Percentiles rank a stretch among this genome's conserved stretches.
Evolutionary conservation across 2,888 invertebrate genomes (phyloP).

Genomic region (Pantelozetes paolii): DNA sequence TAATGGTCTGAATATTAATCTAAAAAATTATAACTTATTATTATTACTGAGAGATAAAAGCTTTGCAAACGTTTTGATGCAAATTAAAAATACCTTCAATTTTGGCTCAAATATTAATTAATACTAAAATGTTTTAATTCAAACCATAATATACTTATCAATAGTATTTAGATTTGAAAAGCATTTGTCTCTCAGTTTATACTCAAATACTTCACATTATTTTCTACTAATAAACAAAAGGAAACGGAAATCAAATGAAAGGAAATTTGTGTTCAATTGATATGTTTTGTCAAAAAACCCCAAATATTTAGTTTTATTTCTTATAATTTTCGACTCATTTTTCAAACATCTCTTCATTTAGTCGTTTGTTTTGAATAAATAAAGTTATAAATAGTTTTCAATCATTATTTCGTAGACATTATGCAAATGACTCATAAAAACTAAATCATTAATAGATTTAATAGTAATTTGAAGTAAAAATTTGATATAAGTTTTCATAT

Average conservation of each 20-base stretch:
- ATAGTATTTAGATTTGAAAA: neutral
- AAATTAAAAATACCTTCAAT: too few species aligned
- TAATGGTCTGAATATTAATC: too few species aligned
- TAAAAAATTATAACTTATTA: too few species aligned
- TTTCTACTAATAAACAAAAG: neutral
- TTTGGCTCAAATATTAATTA: too few species aligned
- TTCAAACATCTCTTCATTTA: neutral
- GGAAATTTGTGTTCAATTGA: conserved; percentile 4
- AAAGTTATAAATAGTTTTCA: neutral
- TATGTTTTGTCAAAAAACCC: conserved; percentile 6
- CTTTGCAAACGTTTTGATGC: too few species aligned
- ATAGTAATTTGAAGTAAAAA: neutral
- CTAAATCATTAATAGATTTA: neutral
- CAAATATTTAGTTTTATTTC: conserved; percentile 9
- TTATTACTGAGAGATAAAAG: too few species aligned
- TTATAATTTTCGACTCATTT: neutral
- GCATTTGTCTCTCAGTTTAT: conserved; percentile 9
- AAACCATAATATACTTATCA: neutral
- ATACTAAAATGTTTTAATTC: too few species aligned
- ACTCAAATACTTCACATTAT: neutral
- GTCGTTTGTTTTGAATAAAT: neutral
- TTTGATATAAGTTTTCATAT: conserved; percentile 2
- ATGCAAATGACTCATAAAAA: conserved; percentile 14
- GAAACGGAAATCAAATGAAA: conserved; percentile 15
- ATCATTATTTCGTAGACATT: neutral